Evolutionary conservation across 1,140 invertebrate species (phyloP), one percentile per base, ranked within the genome.

Genomic region (Zaprionus capensis): DNA sequence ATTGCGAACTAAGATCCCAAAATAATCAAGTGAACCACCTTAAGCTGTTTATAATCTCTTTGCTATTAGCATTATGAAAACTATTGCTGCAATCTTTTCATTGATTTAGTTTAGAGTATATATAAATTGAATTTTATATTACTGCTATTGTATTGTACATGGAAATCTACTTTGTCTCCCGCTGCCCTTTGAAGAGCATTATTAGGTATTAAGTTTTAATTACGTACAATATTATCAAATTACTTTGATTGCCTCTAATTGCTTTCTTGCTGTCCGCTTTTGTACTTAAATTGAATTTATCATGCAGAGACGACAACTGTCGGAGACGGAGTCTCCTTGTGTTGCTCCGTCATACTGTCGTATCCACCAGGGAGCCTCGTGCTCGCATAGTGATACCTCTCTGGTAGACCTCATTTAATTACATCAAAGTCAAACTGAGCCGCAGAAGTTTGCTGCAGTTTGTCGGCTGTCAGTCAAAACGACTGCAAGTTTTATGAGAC

Each of bases 401-500:
- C 41, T 51, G 36, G 49, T 58, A 63, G 80, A 55, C 55, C 68
- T 51, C 81, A 88, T 66, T 78, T 87, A 87, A 87, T 87, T 83
- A 88, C 64, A 84, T 88, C 78, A 83, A 67, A 73, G 74, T 73
- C 72, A 69, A 73, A 65, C 63, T 66, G 69, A 73, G 71, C 38
- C 55, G 68, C 53, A 57, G 71, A 87, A 87, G 41, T 88, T 88
- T 81, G 36, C 31, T 67, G 61, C 65, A 82, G 88, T 84, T 84
- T 71, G 78, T 73, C 44, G 58, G 64, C 51, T 76, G 74, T 71
- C 78, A 81, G 71, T 88, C 81, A 88, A 38, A 59, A 71, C 62
- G 76, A 41, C 34, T 65, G 81, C 22, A 84, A 88, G 56, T 81
- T 88, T 88, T 81, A 84, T 88, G 81, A 88, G 74, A 84, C 80